Evolutionary conservation across 2,797 vertebrate species (phyloP).

Genomic region (Cephalopachus bancanus): DNA sequence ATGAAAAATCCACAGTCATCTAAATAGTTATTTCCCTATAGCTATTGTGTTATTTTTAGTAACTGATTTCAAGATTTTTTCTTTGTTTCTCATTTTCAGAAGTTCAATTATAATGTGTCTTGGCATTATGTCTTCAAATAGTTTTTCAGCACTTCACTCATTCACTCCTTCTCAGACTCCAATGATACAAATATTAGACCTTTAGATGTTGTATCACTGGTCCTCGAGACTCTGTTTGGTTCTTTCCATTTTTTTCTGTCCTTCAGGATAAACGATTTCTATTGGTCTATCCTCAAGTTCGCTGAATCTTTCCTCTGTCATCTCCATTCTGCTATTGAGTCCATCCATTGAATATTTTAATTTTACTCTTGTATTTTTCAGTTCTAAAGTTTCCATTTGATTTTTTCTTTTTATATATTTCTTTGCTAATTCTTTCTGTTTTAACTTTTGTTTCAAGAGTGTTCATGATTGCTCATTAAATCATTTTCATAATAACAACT

Average conservation of each 20-base stretch:
- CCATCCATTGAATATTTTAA: background rate
- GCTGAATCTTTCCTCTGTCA: background rate
- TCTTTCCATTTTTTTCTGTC: slow-evolving; percentile 6
- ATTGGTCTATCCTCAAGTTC: background rate
- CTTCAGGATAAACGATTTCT: background rate
- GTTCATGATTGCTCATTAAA: background rate
- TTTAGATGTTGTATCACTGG: background rate
- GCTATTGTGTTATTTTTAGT: background rate
- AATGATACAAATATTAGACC: background rate
- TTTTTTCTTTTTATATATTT: background rate
- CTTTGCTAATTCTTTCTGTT: background rate
- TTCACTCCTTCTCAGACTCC: background rate
- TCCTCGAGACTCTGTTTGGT: background rate
- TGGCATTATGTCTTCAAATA: background rate
- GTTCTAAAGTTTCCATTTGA: background rate
- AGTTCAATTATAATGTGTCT: background rate
- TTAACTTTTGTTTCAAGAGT: background rate
- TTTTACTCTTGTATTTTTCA: background rate
- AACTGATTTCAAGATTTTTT: background rate
- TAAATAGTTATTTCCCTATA: background rate
- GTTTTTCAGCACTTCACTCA: background rate
- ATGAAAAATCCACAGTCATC: background rate
- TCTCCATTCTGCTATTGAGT: background rate
- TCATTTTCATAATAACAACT: background rate
- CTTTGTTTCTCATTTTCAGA: background rate